phyloP scores from a whole-genome alignment of 2,113 vertebrate species.

The Crotophaga sulcirostris region DNA sequence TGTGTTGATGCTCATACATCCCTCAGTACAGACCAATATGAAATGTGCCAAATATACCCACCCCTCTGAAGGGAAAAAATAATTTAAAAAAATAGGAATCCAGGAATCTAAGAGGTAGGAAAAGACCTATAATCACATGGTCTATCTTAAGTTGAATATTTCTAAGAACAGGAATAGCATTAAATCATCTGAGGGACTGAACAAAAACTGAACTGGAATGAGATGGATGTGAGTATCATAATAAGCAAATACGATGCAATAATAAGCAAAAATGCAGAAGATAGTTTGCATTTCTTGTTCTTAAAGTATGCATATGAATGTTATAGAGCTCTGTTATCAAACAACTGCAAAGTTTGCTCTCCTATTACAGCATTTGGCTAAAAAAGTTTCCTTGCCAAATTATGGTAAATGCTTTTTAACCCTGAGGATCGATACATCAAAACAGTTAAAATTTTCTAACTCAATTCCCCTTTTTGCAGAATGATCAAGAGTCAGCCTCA shows the following conservation, averaged over 20 bases:
- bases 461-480: constrained; percentile 71
- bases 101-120: not conserved
- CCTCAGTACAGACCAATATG: not conserved
- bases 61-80: not conserved
- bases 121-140: not conserved
- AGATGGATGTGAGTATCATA: not conserved
- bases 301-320: not conserved
- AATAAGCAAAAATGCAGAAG: not conserved
- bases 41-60: not conserved
- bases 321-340: not conserved
- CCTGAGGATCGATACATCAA: not conserved
- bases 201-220: not conserved
- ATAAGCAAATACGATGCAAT: not conserved
- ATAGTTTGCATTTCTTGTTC: not conserved
- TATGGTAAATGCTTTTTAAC: not conserved
- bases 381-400: not conserved
- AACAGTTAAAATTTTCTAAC: not conserved
- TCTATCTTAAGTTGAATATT: not conserved
- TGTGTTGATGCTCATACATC: not conserved
- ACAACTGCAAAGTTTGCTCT: not conserved
- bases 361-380: not conserved
- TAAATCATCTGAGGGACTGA: not conserved
- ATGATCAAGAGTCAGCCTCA: constrained; percentile 96
- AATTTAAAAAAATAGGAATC: not conserved
- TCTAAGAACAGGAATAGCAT: not conserved